These are phyloP conservation scores for Eulemur rubriventer DNA, from an alignment of 2,797 vertebrate genomes.

Conservation along the genomic window DNA sequence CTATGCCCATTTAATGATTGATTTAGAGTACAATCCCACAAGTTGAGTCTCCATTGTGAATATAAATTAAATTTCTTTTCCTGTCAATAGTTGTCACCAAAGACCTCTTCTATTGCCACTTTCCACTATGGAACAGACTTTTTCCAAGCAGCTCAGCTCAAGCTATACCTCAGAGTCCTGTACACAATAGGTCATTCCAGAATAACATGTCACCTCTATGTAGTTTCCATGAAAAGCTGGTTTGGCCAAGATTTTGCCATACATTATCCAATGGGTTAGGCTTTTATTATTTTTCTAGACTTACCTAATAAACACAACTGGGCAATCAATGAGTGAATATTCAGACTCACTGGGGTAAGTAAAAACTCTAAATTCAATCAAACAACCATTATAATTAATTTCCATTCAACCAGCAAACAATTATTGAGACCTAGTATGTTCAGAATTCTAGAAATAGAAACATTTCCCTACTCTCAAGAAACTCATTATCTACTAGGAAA, in stretches of 20 bases:
- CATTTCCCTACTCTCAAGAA: not conserved
- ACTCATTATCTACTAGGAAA: not conserved
- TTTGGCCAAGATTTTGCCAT: not conserved
- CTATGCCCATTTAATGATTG: not conserved
- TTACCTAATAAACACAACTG: not conserved
- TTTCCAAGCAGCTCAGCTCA: not conserved
- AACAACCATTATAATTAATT: not conserved
- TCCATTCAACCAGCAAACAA: not conserved
- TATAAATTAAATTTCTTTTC: not conserved
- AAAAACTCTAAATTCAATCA: not conserved
- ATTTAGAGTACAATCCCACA: not conserved
- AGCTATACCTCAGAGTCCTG: not conserved
- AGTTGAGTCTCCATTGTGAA: not conserved
- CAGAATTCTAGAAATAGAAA: constrained; percentile 19
- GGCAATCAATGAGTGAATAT: not conserved
- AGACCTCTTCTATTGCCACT: not conserved
- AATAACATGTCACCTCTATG: not conserved
- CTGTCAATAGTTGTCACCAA: not conserved
- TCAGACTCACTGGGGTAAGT: not conserved
- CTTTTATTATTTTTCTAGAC: not conserved
- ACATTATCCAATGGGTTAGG: not conserved
- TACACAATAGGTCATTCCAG: not conserved
- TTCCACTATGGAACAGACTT: not conserved
- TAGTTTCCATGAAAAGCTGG: not conserved
- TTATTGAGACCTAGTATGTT: not conserved